Conservation (phyloP, 2,113 vertebrate species). For the Pelvicachromis taeniatus region DNA sequence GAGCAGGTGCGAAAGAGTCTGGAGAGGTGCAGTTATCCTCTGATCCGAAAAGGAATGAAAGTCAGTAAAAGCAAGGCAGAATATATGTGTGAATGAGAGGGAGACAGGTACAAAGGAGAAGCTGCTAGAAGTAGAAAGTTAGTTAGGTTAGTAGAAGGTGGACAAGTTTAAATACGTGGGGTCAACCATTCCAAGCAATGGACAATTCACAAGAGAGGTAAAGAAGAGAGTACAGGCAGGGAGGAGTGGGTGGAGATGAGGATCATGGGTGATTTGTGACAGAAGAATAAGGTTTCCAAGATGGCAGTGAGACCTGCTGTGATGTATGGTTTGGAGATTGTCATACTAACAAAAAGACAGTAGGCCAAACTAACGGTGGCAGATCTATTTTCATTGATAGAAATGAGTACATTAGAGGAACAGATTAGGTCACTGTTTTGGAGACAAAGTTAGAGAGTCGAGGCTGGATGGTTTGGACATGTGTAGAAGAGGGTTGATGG, state of each 20-base stretch:
- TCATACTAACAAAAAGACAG: not conserved
- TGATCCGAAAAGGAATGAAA: not conserved
- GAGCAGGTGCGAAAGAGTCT: not conserved
- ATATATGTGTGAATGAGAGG: not conserved
- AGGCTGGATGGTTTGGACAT: no score
- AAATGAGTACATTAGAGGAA: not conserved
- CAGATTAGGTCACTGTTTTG: fast-evolving
- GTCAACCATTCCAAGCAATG: not conserved
- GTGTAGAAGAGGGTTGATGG: no score
- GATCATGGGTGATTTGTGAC: not conserved
- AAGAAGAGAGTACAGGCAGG: not conserved
- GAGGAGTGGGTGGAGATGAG: not conserved
- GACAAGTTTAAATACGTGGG: not conserved
- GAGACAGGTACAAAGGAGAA: not conserved
- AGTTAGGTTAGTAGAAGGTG: not conserved
- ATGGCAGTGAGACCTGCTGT: not conserved
- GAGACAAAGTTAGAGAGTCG: not conserved
- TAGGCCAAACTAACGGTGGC: not conserved
- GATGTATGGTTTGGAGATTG: not conserved
- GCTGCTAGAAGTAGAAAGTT: not conserved
- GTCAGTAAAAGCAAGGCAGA: not conserved
- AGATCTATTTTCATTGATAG: not conserved
- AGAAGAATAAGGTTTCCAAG: not conserved
- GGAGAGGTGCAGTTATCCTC: not conserved
- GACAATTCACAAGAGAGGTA: not conserved